phyloP scores from a whole-genome alignment of 2,113 vertebrate species.

The Meles meles region DNA sequence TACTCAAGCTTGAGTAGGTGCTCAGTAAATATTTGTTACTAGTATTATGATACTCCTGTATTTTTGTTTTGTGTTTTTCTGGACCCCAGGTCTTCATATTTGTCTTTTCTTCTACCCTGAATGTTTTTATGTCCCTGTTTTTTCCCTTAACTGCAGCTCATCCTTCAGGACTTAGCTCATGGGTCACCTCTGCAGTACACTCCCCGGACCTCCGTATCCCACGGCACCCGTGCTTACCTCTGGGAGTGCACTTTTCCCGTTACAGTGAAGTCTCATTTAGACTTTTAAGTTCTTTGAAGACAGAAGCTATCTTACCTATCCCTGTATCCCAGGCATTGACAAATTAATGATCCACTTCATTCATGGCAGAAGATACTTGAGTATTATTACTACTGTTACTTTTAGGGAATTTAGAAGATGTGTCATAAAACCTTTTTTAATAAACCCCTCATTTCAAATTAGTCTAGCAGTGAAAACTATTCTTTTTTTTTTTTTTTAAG shows the following conservation, averaged over 20 bases:
- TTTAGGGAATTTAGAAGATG: slow-evolving; percentile 5
- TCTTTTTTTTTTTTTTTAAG: neutral
- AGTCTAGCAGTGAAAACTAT: neutral
- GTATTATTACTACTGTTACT: neutral
- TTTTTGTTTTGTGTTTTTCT: neutral
- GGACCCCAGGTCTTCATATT: neutral
- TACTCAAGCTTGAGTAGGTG: neutral
- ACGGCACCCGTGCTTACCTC: neutral
- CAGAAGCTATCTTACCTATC: neutral
- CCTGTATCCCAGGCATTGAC: neutral
- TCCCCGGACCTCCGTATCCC: neutral
- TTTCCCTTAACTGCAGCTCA: neutral
- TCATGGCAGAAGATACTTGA: slow-evolving; percentile 1
- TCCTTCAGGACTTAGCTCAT: neutral
- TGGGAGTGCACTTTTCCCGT: neutral
- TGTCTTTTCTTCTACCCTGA: neutral
- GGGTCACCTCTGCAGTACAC: neutral
- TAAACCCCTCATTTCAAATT: neutral
- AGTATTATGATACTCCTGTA: neutral
- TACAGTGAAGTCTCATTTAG: neutral
- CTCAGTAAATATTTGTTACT: neutral
- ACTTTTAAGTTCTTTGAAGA: neutral
- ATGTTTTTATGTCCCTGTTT: neutral
- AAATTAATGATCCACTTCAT: neutral
- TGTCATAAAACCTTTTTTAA: neutral